Percentiles rank a stretch among this genome's conserved stretches.
Evolutionary conservation across 2,888 invertebrate species (phyloP).

Genomic region (Cheilosia variabilis): DNA sequence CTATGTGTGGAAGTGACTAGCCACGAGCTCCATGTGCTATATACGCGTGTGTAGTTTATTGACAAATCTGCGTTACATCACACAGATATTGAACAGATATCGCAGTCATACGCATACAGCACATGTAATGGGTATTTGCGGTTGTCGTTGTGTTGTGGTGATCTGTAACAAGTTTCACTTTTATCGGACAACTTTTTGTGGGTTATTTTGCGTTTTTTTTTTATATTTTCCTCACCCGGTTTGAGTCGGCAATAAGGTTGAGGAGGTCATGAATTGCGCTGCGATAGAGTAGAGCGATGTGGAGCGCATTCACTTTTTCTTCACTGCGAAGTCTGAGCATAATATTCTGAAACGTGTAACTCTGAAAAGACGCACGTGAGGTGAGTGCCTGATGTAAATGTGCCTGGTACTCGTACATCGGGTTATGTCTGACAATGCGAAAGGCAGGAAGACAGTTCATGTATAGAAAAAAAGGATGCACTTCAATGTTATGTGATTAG

Average conservation of each 20-base stretch:
- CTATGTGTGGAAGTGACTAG: neutral
- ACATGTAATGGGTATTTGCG: slow-evolving; percentile 52
- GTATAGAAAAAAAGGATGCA: no score
- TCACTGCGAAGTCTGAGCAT: slow-evolving; percentile 23
- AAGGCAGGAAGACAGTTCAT: no score
- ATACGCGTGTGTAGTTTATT: slow-evolving; percentile 33
- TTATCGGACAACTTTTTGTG: slow-evolving; percentile 48
- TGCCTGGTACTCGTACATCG: no score
- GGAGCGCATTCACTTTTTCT: slow-evolving; percentile 18
- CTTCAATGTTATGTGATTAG: no score
- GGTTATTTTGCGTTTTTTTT: slow-evolving; percentile 9
- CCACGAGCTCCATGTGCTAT: slow-evolving; percentile 4
- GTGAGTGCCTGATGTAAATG: neutral
- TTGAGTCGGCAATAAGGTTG: slow-evolving; percentile 47
- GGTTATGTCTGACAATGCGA: no score
- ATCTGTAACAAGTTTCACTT: slow-evolving; percentile 74
- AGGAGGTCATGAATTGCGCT: slow-evolving; percentile 63
- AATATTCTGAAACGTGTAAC: neutral
- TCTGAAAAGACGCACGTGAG: neutral
- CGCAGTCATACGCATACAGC: slow-evolving; percentile 58
- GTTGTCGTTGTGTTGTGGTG: slow-evolving; percentile 13
- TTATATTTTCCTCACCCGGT: slow-evolving; percentile 40
- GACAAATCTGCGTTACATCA: slow-evolving; percentile 69
- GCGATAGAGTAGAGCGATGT: neutral
- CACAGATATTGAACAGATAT: slow-evolving; percentile 47